phyloP scores from a whole-genome alignment of 2,888 invertebrate species.

The Leptinotarsa haldemani region DNA sequence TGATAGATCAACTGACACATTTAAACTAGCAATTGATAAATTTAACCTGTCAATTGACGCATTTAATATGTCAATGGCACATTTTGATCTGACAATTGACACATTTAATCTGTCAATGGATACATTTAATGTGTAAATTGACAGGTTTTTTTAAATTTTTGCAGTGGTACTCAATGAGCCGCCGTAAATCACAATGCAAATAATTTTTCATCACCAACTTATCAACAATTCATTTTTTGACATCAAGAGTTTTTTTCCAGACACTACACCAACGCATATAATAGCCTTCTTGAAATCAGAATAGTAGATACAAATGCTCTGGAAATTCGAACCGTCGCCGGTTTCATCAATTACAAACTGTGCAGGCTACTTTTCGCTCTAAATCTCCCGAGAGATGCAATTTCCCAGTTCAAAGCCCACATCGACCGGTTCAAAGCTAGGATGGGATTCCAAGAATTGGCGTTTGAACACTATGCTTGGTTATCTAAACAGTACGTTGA shows the following conservation, averaged over 20 bases:
- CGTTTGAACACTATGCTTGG: constrained; percentile 97
- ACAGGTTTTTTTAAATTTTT: too few species aligned
- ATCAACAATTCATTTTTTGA: constrained; percentile 4
- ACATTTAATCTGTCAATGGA: too few species aligned
- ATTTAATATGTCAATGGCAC: too few species aligned
- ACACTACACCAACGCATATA: constrained; percentile 90
- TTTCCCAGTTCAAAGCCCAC: constrained; percentile 92
- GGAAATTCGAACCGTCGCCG: constrained; percentile 95
- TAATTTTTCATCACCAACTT: not conserved
- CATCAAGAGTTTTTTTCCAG: constrained; percentile 62
- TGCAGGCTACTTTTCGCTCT: constrained; percentile 91
- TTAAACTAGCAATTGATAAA: too few species aligned
- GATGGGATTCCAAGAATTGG: constrained; percentile 84
- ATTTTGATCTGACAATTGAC: too few species aligned
- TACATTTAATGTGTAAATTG: too few species aligned
- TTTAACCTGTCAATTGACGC: too few species aligned
- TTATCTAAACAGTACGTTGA: constrained; percentile 86
- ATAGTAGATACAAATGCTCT: constrained; percentile 90
- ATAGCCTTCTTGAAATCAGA: constrained; percentile 87
- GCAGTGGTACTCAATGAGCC: too few species aligned
- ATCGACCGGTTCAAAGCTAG: constrained; percentile 87
- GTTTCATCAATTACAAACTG: constrained; percentile 95
- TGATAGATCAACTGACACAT: too few species aligned
- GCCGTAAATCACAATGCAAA: too few species aligned
- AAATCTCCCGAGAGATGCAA: constrained; percentile 92